These are phyloP conservation scores for Anoura caudifer DNA, from an alignment of 2,113 vertebrate genomes.

Conservation along the genomic window DNA sequence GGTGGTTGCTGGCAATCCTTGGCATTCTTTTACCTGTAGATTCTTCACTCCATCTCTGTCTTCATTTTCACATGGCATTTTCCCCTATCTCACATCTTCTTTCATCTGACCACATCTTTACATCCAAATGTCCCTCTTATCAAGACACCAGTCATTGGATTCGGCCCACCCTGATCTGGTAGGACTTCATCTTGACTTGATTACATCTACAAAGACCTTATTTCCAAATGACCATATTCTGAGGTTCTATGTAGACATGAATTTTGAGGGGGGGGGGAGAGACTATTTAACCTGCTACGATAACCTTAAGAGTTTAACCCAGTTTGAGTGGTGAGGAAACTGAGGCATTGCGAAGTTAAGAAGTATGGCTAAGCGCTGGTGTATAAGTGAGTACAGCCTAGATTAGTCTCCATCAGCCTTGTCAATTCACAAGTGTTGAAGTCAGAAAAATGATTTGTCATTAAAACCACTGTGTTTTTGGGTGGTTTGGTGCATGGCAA, in stretches of 20 bases:
- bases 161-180: fast-evolving
- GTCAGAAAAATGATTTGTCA: neutral
- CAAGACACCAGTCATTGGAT: neutral
- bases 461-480: neutral
- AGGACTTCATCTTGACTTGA: neutral
- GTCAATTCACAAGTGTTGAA: neutral
- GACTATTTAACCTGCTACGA: neutral
- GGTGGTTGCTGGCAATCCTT: neutral
- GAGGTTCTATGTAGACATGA: neutral
- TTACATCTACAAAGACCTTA: neutral
- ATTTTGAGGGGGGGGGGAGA: neutral
- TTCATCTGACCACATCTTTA: neutral
- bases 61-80: neutral
- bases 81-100: neutral
- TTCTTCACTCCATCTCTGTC: neutral
- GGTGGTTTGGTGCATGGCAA: neutral
- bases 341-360: neutral
- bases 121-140: neutral
- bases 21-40: neutral
- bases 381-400: neutral
- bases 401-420: neutral
- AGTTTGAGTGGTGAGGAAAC: neutral
- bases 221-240: neutral
- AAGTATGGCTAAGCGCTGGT: neutral
- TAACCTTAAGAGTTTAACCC: neutral